Base-by-base conservation (phyloP, 2,797 vertebrate species). In the Periophthalmus magnuspinnatus region DNA sequence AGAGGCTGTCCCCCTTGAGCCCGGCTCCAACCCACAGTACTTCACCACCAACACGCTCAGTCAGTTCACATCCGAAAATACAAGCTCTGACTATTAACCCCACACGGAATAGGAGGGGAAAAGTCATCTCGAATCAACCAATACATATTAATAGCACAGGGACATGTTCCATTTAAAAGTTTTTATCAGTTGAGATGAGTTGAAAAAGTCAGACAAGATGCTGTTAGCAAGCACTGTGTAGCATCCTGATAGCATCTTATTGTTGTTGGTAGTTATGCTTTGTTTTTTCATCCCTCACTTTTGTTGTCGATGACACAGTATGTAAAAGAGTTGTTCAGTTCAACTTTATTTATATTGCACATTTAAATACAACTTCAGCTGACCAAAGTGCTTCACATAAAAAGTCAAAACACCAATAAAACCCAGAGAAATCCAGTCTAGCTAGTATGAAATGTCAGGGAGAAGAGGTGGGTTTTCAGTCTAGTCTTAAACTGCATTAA, bases 1-100 rank as follows among this genome's bases (percentile, higher is more conserved):
- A 85, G 98, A 99, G 81, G 98, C 98, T 0, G 95, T 96, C 76
- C 97, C 97, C 17, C 92, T 98, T 13, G 93, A 95, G 17, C 95
- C 96, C 0, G 96, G 95, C 74, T 96, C 96, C 72, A 84, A 91
- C 1, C 96, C 97, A 0, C 96, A 98, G 86, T 98, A 97, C 84
- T 97, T 98, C 82, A 96, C 94, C 67, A 90, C 91, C 89, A 96
- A 94, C 67, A 89, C 86, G 33, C 87, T 78, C 82, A 80, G 89
- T 93, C 60, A 84, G 92, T 90, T 68, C 63, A 59, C 22, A 70
- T 68, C 61, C 60, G 57, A 65, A 34, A 58, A 62, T 32, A 58
- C 52, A 32, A 24, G 22, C 61, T 45, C 22, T 47, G 41, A 48
- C 41, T 64, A 64, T 64, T 64, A 64, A 47, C 41, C 41, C 48